Conservation (phyloP, 53 echinoderm and acorn worm species). For the Astropecten irregularis region DNA sequence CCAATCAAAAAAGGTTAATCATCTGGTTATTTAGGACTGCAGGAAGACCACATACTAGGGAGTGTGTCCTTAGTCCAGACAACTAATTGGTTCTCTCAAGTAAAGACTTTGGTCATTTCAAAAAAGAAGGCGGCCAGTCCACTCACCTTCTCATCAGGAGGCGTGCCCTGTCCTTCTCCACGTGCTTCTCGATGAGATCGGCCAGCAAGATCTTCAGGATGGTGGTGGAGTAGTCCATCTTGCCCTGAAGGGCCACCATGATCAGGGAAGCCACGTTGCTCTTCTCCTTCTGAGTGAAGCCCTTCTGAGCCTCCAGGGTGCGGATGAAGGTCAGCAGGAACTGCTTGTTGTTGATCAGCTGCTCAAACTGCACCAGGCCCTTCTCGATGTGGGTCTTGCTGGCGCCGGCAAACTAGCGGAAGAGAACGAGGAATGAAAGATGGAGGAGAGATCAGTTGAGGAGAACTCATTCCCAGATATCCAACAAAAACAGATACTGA, state of each 20-base stretch:
- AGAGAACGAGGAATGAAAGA: not conserved
- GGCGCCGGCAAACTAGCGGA: conserved; percentile 67
- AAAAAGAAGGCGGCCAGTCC: too few species aligned
- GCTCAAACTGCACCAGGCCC: conserved; percentile 82
- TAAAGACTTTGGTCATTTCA: too few species aligned
- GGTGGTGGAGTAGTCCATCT: conserved; percentile 90
- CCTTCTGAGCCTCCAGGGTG: conserved; percentile 84
- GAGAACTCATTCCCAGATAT: too few species aligned
- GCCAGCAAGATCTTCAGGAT: conserved; percentile 77
- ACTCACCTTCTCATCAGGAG: conserved; percentile 88
- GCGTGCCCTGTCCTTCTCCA: conserved; percentile 66
- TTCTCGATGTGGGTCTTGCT: conserved; percentile 72
- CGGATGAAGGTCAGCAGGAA: conserved; percentile 91
- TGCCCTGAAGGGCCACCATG: conserved; percentile 88
- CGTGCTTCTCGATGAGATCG: conserved; percentile 78
- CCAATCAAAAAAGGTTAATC: too few species aligned
- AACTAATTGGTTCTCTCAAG: too few species aligned
- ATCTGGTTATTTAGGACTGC: too few species aligned
- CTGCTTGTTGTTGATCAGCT: conserved; percentile 85
- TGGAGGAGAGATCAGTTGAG: too few species aligned
- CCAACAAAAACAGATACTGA: too few species aligned
- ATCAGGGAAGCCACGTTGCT: conserved; percentile 92
- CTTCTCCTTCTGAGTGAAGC: conserved; percentile 70
- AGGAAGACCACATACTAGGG: too few species aligned
- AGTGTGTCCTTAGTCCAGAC: too few species aligned